Evolutionary conservation across 1,140 invertebrate genomes (phyloP), one percentile per base, ranked within the genome.

Genomic region (Drosophila tsacasi): DNA sequence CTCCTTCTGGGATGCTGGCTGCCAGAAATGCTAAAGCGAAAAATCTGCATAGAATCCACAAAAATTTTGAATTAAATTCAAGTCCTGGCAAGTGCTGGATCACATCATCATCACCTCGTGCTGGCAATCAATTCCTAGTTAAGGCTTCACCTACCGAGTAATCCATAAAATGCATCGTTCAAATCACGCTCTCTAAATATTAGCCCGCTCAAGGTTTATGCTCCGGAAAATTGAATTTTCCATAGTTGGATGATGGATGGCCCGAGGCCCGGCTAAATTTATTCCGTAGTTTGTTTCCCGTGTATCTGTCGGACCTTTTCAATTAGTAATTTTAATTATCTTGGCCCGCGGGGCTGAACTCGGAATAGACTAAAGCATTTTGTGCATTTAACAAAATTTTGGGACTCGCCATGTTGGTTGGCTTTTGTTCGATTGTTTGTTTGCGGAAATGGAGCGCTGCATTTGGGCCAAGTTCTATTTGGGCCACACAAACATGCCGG

Each of bases 251-350:
- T 73, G 69, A 73, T 73, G 39, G 46, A 73, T 73, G n/a, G 23
- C 54, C 46, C 23, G 10, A 9, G 65, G 25, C 15, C 15, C 5
- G 37, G 17, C 5, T 10, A 25, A 32, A 30, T 35, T 30, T 46
- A 6, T 12, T 21, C 32, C 13, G 47, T 50, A 50, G 44, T 12
- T 27, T 19, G 50, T 35, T 35, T 17, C 39, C 57, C 19, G 35
- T 52, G 59, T 44, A 19, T 39, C 39, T 39, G 42, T 47, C 39
- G 46, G 50, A 74, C 63, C 57, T 63, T 81, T 84, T 74, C 67
- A 84, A 85, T 84, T 85, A 84, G 67, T 81, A 85, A 81, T 78
- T 84, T 74, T 74, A 78, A 81, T 85, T 76, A 66, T 59, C 23
- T 39, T 42, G 17, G 30, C 54, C 52, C 37, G 13, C 35, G n/a